These are phyloP conservation scores for Platerodrilus igneus DNA, from an alignment of 2,888 invertebrate genomes.

Conservation along the genomic window DNA sequence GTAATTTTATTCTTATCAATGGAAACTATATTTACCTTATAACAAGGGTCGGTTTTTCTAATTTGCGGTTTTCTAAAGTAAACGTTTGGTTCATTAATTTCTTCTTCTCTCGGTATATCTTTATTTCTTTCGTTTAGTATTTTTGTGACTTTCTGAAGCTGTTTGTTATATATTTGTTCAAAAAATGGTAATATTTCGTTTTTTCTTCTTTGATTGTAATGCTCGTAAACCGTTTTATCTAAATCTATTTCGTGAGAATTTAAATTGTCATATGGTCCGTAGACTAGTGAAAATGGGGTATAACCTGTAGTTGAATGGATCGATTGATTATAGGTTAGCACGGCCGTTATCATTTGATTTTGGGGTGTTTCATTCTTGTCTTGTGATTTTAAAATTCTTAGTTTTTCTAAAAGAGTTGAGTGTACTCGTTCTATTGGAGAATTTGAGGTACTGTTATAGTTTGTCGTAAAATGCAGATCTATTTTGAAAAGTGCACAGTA, in stretches of 20 bases:
- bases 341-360: slow-evolving; percentile 9
- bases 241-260: slow-evolving; percentile 21
- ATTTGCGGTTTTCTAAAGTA: slow-evolving; percentile 7
- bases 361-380: slow-evolving; percentile 7
- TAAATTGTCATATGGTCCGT: slow-evolving; percentile 8
- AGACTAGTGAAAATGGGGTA: slow-evolving; percentile 4
- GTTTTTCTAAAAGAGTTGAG: slow-evolving; percentile 11
- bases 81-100: slow-evolving; percentile 16
- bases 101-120: slow-evolving; percentile 14
- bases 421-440: slow-evolving; percentile 15
- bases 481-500: slow-evolving; percentile 17
- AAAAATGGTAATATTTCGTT: slow-evolving; percentile 10
- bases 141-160: slow-evolving; percentile 9
- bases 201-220: slow-evolving; percentile 21
- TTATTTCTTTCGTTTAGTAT: slow-evolving; percentile 10
- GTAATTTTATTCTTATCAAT: neutral
- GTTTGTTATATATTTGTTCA: slow-evolving; percentile 13
- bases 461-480: slow-evolving; percentile 11
- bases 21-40: slow-evolving; percentile 6
- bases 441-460: slow-evolving; percentile 13
- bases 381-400: slow-evolving; percentile 1
- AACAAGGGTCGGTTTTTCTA: too few relatives aligned
- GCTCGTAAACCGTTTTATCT: slow-evolving; percentile 20
- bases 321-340: slow-evolving; percentile 11
- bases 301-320: slow-evolving; percentile 15